Evolutionary conservation across 2,113 vertebrate genomes (phyloP).

Genomic region (Microtus montanus): DNA sequence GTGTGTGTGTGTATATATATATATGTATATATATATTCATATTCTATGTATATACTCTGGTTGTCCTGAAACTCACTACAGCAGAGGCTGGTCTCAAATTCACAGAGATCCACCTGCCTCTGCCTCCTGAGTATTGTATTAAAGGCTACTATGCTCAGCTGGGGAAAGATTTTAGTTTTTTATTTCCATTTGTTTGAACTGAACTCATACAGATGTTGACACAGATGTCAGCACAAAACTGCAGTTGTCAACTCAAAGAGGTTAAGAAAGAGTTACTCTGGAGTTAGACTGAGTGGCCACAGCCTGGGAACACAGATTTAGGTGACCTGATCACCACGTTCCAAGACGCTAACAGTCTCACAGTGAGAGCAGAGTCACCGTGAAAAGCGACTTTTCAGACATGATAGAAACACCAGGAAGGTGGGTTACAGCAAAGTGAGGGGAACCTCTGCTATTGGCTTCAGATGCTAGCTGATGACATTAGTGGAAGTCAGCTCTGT

Average conservation of each 20-base stretch:
- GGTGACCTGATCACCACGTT: not conserved
- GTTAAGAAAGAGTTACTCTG: not conserved
- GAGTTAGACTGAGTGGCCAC: not conserved
- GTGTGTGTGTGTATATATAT: rapidly evolving
- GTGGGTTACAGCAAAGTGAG: no score
- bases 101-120: not conserved
- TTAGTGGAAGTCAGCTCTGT: not conserved
- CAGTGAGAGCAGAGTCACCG: not conserved
- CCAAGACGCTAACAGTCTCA: not conserved
- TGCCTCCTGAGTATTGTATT: not conserved
- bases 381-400: not conserved
- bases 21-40: not conserved
- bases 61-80: not conserved
- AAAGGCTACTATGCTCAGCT: not conserved
- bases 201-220: no score
- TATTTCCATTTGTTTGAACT: not conserved
- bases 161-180: not conserved
- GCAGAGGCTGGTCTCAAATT: no score
- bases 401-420: not conserved
- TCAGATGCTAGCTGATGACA: not conserved
- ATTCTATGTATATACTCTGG: not conserved
- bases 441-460: not conserved
- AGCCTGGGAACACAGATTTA: not conserved
- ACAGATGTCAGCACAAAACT: no score
- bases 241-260: not conserved